Percentiles rank a stretch among this genome's conserved stretches.
Evolutionary conservation across 35 echinoderm and acorn worm genomes (phyloP).

Genomic region (Heliocidaris tuberculata): DNA sequence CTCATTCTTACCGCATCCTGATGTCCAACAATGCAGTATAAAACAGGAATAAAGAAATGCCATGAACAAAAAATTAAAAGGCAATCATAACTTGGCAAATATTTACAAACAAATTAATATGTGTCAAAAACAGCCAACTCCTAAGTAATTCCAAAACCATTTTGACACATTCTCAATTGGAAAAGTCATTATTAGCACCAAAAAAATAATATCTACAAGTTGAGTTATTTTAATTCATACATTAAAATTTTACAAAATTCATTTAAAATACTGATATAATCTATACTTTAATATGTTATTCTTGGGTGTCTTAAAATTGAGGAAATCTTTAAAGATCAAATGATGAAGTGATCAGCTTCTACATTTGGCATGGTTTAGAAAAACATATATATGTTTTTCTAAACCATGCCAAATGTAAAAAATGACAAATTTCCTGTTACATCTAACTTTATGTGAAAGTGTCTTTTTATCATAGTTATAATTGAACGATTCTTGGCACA

Average conservation of each 20-base stretch:
- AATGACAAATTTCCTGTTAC: too few relatives aligned
- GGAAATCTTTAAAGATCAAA: background rate
- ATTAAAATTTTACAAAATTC: background rate
- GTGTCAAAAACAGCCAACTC: background rate
- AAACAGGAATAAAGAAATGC: background rate
- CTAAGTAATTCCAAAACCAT: background rate
- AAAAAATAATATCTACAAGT: background rate
- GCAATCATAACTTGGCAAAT: background rate
- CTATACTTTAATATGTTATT: background rate
- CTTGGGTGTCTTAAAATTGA: background rate
- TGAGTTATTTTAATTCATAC: background rate
- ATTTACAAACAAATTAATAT: background rate
- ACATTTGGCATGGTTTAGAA: too few relatives aligned
- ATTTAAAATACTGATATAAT: background rate
- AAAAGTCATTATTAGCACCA: background rate
- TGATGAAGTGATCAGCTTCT: background rate
- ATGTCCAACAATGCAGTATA: slow-evolving; percentile 5
- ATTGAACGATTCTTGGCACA: too few relatives aligned
- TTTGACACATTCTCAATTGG: background rate
- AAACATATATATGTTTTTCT: too few relatives aligned
- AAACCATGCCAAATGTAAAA: too few relatives aligned
- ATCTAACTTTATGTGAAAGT: too few relatives aligned
- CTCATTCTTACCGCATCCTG: slow-evolving; percentile 28
- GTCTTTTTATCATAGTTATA: too few relatives aligned
- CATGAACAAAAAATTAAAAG: background rate